phyloP scores from a whole-genome alignment of 2,113 vertebrate species.

The Megalops atlanticus region DNA sequence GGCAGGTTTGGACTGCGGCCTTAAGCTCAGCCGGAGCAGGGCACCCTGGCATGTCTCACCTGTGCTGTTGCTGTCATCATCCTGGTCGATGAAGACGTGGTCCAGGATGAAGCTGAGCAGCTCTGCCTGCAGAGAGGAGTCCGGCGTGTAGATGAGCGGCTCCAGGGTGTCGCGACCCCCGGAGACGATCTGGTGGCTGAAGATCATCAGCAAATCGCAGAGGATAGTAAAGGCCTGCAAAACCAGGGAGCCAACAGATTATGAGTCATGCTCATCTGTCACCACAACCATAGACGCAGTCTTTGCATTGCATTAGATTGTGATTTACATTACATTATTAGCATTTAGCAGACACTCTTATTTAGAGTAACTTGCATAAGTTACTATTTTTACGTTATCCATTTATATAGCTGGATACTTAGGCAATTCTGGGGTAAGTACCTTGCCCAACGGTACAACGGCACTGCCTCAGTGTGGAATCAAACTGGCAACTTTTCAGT shows the following conservation, averaged over 20 bases:
- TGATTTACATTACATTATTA: too few species aligned
- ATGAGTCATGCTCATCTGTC: not conserved
- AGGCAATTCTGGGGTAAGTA: too few species aligned
- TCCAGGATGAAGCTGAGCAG: slow-evolving; percentile 96
- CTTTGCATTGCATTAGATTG: too few species aligned
- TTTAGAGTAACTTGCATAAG: too few species aligned
- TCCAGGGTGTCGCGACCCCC: slow-evolving; percentile 93
- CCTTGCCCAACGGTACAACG: too few species aligned
- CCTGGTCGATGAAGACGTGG: slow-evolving; percentile 98
- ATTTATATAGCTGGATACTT: too few species aligned
- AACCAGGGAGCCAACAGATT: slow-evolving; percentile 5
- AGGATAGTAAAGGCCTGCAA: slow-evolving; percentile 95
- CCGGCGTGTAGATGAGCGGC: slow-evolving; percentile 90
- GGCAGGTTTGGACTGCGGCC: not conserved
- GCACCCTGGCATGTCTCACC: slow-evolving; percentile 66
- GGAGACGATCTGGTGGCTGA: slow-evolving; percentile 98
- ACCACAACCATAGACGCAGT: too few species aligned
- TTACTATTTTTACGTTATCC: too few species aligned
- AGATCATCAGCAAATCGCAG: slow-evolving; percentile 96
- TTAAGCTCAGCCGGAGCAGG: not conserved
- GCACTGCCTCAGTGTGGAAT: too few species aligned
- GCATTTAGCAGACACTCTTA: too few species aligned
- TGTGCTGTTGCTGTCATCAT: slow-evolving; percentile 92
- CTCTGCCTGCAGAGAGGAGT: slow-evolving; percentile 92
- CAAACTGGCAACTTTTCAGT: too few species aligned